Base-by-base conservation (phyloP, 2,888 invertebrate species). In the Zaprionus bogoriensis region DNA sequence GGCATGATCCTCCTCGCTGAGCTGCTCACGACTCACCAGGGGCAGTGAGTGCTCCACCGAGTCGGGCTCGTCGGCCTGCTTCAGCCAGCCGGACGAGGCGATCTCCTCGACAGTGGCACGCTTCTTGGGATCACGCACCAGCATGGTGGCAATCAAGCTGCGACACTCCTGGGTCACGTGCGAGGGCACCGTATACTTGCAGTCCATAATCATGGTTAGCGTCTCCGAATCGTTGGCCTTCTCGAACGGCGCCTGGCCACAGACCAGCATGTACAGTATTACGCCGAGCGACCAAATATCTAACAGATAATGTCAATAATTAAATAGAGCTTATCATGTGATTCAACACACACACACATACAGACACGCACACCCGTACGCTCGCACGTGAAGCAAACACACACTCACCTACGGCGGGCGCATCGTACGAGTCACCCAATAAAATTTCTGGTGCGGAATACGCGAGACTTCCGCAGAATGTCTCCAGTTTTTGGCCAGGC, bases 211-310 rank as follows among this genome's bases (percentile, higher is more conserved):
- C 97, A 98, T 99, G 25, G 98, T 99, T 54, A 99, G 92, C 0
- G 99, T 99, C 93, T 99, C 99, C 87, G 98, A 98, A 92, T 99
- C 99, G 91, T 99, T 99, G 25, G 99, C 98, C 92, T 99, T 99
- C 92, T 99, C 98, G 91, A 99, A 99, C 4, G 99, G 99, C 28
- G 99, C 96, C 89, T 96, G 95, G 4, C 99, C 99, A 91, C 97
- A 98, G 4, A 99, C 99, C 87, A 99, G 92, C 99, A 99, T 99
- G 92, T 97, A 99, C 41, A 99, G 92, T 88, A 99, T 99, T 12
- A 99, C 99, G 59, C 99, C 99, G 59, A 99, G 93, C 4, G 98
- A 99, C 99, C 99, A 99, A 51, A 99, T 97, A 92, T 99, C 99
- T 93, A 67, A 71, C 44, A 66, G 64, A 62, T 57, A 55, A 47